Conservation (phyloP, 2,113 vertebrate species). For the Equus quagga region DNA sequence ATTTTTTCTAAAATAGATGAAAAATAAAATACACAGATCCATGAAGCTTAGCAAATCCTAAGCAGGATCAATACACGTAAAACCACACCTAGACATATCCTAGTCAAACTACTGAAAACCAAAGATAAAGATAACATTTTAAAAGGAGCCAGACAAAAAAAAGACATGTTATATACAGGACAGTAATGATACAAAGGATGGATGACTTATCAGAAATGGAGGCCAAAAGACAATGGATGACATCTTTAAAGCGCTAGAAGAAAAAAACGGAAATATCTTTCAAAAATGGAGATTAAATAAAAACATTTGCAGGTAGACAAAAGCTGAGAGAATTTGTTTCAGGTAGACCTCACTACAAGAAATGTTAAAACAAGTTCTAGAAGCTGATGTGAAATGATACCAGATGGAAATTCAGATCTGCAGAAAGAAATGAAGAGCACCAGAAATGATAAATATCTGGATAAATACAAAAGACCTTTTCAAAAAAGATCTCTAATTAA, state of each 20-base stretch:
- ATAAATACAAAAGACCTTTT: neutral
- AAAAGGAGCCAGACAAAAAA: neutral
- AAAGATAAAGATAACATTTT: neutral
- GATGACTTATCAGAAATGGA: neutral
- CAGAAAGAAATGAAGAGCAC: neutral
- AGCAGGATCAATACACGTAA: neutral
- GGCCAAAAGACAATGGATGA: neutral
- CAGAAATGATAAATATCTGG: neutral
- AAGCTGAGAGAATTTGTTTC: neutral
- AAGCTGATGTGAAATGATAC: neutral
- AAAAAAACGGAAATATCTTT: neutral
- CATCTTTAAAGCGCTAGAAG: neutral
- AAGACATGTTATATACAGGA: neutral
- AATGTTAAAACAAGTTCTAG: neutral
- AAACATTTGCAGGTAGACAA: neutral
- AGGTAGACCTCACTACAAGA: neutral
- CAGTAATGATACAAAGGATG: neutral
- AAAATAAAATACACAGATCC: neutral
- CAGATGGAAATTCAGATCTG: neutral
- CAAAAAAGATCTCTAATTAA: neutral
- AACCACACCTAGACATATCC: neutral
- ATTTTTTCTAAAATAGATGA: slow-evolving; percentile 51
- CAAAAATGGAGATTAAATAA: neutral
- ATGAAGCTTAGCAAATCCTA: neutral
- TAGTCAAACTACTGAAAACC: neutral